Evolutionary conservation across 2,113 vertebrate genomes (phyloP).

Genomic region (Malurus elegans): DNA sequence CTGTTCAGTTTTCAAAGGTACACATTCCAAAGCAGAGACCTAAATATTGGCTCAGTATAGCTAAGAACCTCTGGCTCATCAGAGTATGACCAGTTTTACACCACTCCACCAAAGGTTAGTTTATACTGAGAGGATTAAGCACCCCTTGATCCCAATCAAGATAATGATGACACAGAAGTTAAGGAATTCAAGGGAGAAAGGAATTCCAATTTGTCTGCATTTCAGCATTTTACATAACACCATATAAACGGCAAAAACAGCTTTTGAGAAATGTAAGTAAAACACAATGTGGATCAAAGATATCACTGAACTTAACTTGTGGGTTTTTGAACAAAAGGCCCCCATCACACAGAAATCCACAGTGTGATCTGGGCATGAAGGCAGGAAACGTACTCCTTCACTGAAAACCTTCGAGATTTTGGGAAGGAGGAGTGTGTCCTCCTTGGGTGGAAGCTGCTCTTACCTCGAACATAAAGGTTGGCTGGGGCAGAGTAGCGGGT

Average conservation of each 20-base stretch:
- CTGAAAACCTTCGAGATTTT: not conserved
- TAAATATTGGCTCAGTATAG: not conserved
- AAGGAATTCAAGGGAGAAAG: not conserved
- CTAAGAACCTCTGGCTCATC: not conserved
- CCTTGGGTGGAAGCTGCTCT: constrained; percentile 64
- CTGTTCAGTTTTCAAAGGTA: constrained; percentile 17
- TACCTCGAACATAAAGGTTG: constrained; percentile 98
- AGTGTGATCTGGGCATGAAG: not conserved
- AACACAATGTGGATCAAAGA: not conserved
- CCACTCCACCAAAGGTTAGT: not conserved
- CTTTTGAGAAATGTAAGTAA: not conserved
- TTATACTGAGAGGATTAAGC: not conserved
- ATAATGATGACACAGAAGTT: not conserved
- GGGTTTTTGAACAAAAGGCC: not conserved
- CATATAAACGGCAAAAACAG: not conserved
- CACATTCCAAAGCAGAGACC: not conserved
- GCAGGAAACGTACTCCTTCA: not conserved
- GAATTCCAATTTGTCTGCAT: not conserved
- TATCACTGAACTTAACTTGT: not conserved
- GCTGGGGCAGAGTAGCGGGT: constrained; percentile 95
- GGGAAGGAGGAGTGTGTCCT: not conserved
- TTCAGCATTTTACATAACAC: not conserved
- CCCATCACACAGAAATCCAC: not conserved
- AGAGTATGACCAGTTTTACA: not conserved
- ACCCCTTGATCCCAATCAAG: not conserved